These are phyloP conservation scores for Hirundo rustica DNA, from an alignment of 2,797 vertebrate species.

Conservation along the genomic window DNA sequence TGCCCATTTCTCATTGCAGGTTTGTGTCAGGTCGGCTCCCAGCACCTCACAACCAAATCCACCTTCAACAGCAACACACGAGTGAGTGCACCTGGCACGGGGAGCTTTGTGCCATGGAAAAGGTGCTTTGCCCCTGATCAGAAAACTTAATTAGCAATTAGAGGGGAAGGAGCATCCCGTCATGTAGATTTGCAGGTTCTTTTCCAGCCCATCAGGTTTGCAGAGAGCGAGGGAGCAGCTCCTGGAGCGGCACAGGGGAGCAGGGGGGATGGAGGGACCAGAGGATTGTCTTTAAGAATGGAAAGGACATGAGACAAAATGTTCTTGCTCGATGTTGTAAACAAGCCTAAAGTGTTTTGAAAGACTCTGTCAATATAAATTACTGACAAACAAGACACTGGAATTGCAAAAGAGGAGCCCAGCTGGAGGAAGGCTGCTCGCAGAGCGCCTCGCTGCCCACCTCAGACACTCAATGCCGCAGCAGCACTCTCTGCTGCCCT, in stretches of 20 bases:
- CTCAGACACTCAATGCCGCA: neutral
- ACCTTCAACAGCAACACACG: accelerated
- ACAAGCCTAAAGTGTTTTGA: constrained; percentile 73
- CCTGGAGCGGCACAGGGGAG: neutral
- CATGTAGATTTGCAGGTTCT: neutral
- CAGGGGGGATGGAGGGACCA: neutral
- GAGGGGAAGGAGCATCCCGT: neutral
- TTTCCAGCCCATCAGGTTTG: neutral
- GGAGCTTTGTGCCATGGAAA: neutral
- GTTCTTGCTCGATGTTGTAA: constrained; percentile 71
- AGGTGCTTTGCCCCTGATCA: neutral
- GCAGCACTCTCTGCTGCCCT: neutral
- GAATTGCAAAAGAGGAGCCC: constrained; percentile 62
- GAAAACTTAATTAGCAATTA: neutral
- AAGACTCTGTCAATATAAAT: constrained; percentile 69
- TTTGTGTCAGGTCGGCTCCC: neutral
- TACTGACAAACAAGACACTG: constrained; percentile 32
- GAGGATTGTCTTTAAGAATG: constrained; percentile 50
- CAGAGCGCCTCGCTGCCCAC: neutral
- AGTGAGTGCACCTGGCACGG: accelerated
- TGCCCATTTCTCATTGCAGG: accelerated
- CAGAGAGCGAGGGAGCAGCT: neutral
- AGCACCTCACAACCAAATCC: neutral
- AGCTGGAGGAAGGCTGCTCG: constrained; percentile 42
- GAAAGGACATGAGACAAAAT: constrained; percentile 67